Evolutionary conservation across 2,113 vertebrate genomes (phyloP).

Genomic region (Hippocampus comes): DNA sequence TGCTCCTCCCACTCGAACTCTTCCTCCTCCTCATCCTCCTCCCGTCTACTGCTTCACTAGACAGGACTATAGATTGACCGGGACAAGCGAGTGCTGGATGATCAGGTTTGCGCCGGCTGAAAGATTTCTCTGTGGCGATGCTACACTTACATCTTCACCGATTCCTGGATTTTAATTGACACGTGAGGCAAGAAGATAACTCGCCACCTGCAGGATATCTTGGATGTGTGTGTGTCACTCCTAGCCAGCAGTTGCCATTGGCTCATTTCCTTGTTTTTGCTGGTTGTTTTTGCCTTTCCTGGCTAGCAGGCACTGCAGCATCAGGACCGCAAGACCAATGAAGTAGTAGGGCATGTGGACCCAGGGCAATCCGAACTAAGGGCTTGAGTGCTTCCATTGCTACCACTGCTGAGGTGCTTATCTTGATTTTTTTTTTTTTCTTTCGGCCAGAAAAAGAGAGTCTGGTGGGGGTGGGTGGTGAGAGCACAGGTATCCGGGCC

Average conservation of each 20-base stretch:
- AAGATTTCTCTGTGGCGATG: slow-evolving; percentile 53
- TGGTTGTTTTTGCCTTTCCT: slow-evolving; percentile 62
- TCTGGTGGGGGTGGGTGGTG: slow-evolving; percentile 64
- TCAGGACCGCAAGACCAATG: slow-evolving; percentile 73
- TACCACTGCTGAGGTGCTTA: slow-evolving; percentile 75
- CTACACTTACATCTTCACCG: slow-evolving; percentile 42
- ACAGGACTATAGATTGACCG: slow-evolving; percentile 67
- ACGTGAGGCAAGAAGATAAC: slow-evolving; percentile 34
- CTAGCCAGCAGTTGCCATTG: slow-evolving; percentile 55
- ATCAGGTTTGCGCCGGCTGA: slow-evolving; percentile 58
- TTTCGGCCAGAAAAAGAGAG: slow-evolving; percentile 63
- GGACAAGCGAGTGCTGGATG: slow-evolving; percentile 58
- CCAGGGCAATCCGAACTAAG: slow-evolving; percentile 67
- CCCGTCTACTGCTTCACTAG: slow-evolving; percentile 68
- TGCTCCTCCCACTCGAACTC: slow-evolving; percentile 70
- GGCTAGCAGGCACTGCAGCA: slow-evolving; percentile 78
- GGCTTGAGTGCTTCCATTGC: slow-evolving; percentile 68
- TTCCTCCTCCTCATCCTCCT: slow-evolving; percentile 68
- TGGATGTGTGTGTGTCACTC: slow-evolving; percentile 55
- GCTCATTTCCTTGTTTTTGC: slow-evolving; percentile 60
- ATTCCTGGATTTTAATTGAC: slow-evolving; percentile 57
- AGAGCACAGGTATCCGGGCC: slow-evolving; percentile 68
- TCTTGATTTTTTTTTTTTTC: slow-evolving; percentile 58
- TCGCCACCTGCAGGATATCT: slow-evolving; percentile 29
- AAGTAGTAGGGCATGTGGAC: slow-evolving; percentile 76